phyloP scores from a whole-genome alignment of 2,797 vertebrate genomes.

The Pangasius macronema region DNA sequence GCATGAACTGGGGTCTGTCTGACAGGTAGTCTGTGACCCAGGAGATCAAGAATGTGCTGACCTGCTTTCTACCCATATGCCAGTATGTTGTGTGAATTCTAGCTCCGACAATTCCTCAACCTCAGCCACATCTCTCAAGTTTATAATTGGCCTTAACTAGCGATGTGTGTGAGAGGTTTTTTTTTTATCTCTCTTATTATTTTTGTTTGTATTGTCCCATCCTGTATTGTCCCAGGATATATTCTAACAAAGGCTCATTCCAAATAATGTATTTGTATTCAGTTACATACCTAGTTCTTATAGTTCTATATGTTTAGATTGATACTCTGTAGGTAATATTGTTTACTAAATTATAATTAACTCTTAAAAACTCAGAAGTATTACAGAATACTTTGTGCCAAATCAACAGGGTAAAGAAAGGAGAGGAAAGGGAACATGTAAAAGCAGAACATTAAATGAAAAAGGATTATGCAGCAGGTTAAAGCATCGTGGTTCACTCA shows the following conservation, averaged over 20 bases:
- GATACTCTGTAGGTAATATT: not conserved
- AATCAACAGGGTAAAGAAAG: not conserved
- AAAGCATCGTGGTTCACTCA: not conserved
- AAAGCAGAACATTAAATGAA: not conserved
- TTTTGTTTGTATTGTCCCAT: no score
- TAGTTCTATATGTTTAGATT: not conserved
- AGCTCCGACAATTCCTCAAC: no score
- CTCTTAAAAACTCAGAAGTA: not conserved
- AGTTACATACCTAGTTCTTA: not conserved
- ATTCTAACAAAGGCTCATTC: not conserved
- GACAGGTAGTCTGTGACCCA: no score
- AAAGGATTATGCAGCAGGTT: not conserved
- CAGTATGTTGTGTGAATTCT: no score
- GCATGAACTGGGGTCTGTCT: no score
- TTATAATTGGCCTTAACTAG: no score
- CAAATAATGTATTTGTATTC: not conserved
- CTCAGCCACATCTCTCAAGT: no score
- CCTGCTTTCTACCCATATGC: no score
- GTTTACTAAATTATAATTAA: not conserved
- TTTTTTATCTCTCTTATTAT: no score
- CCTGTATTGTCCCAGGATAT: no score
- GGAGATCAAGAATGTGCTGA: no score
- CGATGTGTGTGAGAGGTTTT: no score
- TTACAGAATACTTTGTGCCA: not conserved
- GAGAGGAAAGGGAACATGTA: not conserved